Conservation (phyloP, 2,797 vertebrate species). For the Acanthurus tractus region DNA sequence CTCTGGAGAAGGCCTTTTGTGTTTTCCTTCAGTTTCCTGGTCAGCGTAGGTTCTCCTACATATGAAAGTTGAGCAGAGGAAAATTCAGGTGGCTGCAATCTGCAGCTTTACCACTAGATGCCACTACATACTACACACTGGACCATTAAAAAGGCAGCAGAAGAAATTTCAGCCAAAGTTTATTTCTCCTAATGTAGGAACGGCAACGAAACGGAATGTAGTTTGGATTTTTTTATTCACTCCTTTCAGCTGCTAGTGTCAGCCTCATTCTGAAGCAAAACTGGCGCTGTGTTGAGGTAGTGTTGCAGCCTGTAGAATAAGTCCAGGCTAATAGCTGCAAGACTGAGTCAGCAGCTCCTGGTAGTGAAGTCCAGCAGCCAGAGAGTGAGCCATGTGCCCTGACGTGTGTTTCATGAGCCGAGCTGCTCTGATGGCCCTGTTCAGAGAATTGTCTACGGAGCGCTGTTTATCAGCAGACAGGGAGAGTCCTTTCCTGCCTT, state of each 20-base stretch:
- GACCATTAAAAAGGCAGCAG: background rate
- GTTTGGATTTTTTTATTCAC: slow-evolving; percentile 31
- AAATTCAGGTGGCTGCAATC: too few species aligned
- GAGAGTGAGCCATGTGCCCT: slow-evolving; percentile 82
- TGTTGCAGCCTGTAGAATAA: background rate
- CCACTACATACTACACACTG: too few species aligned
- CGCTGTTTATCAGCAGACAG: slow-evolving; percentile 52
- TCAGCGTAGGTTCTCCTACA: too few species aligned
- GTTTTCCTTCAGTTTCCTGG: too few species aligned
- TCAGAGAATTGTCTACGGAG: slow-evolving; percentile 82
- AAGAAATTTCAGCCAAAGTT: background rate
- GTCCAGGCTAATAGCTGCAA: slow-evolving; percentile 83
- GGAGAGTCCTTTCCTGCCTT: slow-evolving; percentile 35
- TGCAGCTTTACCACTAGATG: too few species aligned
- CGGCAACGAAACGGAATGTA: too few species aligned
- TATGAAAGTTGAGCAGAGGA: too few species aligned
- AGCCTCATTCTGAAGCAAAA: background rate
- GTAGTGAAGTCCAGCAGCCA: slow-evolving; percentile 82
- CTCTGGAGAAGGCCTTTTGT: too few species aligned
- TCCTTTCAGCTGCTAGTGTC: background rate
- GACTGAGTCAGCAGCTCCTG: slow-evolving; percentile 75
- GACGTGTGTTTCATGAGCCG: slow-evolving; percentile 82
- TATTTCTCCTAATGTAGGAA: background rate
- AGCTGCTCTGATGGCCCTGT: slow-evolving; percentile 85
- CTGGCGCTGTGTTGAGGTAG: background rate